A percentile compares a stretch with the other conserved stretches of the same genome.
These are phyloP conservation scores for Mus caroli DNA, from an alignment of 2,797 vertebrate species.

Conservation along the genomic window DNA sequence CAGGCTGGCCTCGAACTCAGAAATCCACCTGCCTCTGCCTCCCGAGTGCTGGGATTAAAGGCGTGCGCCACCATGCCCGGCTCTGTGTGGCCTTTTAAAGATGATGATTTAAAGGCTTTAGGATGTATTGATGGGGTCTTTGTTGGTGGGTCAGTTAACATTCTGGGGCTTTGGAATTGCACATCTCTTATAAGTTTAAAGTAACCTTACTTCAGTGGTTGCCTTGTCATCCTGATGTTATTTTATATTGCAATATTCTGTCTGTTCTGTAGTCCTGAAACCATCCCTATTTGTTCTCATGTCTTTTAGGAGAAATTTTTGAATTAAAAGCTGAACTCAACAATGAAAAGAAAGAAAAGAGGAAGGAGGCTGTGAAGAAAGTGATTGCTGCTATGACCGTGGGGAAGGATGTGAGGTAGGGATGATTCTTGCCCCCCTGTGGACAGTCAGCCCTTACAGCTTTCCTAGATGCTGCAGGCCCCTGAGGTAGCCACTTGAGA, in stretches of 20 bases:
- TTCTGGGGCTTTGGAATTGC: slow-evolving; percentile 14
- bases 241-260: background rate
- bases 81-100: background rate
- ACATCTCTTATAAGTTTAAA: background rate
- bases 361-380: slow-evolving; percentile 99
- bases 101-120: background rate
- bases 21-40: too few species aligned
- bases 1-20: too few species aligned
- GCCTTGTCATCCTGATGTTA: slow-evolving; percentile 8
- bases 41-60: too few species aligned
- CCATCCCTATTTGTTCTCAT: slow-evolving; percentile 38
- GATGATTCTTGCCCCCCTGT: background rate
- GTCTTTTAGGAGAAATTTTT: slow-evolving; percentile 97
- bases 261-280: background rate
- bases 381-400: slow-evolving; percentile 99
- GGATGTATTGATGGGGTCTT: background rate
- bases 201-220: background rate
- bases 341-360: slow-evolving; percentile 99
- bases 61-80: too few species aligned
- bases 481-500: background rate
- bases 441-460: background rate
- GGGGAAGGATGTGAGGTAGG: slow-evolving; percentile 99
- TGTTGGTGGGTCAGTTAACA: slow-evolving; percentile 1
- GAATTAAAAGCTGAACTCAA: slow-evolving; percentile 99
- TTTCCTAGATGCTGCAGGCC: background rate